A percentile compares a stretch with the other conserved stretches of the same genome.
phyloP scores from a whole-genome alignment of 2,888 invertebrate genomes.

The Tholera decimalis region DNA sequence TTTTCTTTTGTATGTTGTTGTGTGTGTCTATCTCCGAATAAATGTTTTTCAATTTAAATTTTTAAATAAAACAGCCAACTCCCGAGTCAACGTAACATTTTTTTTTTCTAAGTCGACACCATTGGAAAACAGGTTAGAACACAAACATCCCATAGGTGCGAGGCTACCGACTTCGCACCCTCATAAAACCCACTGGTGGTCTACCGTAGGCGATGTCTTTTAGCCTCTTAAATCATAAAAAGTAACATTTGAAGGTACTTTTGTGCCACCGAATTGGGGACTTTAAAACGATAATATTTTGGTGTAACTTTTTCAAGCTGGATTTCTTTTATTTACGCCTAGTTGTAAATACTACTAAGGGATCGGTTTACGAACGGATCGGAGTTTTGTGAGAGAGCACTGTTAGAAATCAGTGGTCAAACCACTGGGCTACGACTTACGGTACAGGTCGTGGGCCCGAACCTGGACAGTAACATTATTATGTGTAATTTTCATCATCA shows the following conservation, averaged over 20 bases:
- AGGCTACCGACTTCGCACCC: constrained; percentile 79
- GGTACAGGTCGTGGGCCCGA: too few species aligned
- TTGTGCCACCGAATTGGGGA: constrained; percentile 30
- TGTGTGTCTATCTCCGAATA: too few species aligned
- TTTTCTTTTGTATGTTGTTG: too few species aligned
- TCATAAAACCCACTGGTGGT: constrained; percentile 81
- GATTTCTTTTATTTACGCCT: not conserved
- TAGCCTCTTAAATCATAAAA: constrained; percentile 52
- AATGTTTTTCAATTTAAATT: too few species aligned
- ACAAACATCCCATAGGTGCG: constrained; percentile 70
- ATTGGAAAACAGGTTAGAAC: constrained; percentile 46
- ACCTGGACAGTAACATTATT: too few species aligned
- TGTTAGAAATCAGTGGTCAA: too few species aligned
- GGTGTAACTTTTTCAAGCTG: not conserved
- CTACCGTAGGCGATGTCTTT: constrained; percentile 54
- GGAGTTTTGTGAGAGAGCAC: too few species aligned
- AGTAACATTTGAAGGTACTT: constrained; percentile 39
- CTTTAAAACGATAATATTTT: constrained; percentile 10
- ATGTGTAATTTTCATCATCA: too few species aligned
- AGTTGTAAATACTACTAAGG: too few species aligned
- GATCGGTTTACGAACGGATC: not conserved
- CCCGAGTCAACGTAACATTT: not conserved
- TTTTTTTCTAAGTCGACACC: constrained; percentile 33
- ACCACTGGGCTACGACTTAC: too few species aligned
- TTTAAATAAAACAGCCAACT: not conserved